Conservation (phyloP, 2,797 vertebrate genomes). For the Argya squamiceps region DNA sequence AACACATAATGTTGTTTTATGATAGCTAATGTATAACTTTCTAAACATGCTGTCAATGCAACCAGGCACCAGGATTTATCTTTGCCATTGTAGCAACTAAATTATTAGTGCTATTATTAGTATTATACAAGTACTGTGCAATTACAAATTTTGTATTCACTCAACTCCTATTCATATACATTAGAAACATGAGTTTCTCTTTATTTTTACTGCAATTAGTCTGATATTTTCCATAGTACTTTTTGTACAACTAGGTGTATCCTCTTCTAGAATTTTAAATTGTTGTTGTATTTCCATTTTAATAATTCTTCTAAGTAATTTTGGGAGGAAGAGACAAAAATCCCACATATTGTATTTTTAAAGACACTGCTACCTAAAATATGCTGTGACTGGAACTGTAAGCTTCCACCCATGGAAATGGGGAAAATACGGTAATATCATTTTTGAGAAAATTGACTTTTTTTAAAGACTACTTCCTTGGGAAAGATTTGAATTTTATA, state of each 20-base stretch:
- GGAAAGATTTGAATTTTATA: neutral
- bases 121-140: neutral
- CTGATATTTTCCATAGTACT: neutral
- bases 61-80: neutral
- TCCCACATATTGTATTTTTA: neutral
- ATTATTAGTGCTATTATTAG: neutral
- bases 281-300: neutral
- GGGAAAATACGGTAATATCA: neutral
- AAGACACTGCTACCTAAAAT: neutral
- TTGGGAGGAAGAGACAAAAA: neutral
- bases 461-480: neutral
- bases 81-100: neutral
- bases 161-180: neutral
- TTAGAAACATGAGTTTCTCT: neutral
- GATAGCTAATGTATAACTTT: slow-evolving; percentile 15
- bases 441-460: neutral
- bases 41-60: neutral
- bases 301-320: neutral
- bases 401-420: neutral
- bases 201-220: neutral
- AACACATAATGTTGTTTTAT: neutral
- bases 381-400: neutral
- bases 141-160: slow-evolving; percentile 25
- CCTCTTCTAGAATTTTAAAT: neutral
- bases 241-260: neutral